Percentiles rank a stretch among this genome's conserved stretches.
phyloP scores from a whole-genome alignment of 2,797 vertebrate genomes.

The Odontamblyopus lacepedii region DNA sequence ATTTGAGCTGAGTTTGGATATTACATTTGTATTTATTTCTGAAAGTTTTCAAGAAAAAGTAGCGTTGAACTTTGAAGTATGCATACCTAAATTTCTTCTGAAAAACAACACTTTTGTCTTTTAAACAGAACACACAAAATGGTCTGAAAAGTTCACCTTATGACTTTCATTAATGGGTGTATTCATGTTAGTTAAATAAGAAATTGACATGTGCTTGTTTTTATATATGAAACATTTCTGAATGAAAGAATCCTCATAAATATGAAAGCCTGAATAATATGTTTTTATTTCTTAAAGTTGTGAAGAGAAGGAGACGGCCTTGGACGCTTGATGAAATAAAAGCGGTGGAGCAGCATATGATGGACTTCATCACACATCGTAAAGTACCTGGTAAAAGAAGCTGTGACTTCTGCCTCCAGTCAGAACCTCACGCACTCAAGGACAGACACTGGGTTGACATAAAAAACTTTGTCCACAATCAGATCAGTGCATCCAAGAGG shows the following conservation, averaged over 20 bases:
- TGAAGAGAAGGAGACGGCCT: constrained; percentile 11
- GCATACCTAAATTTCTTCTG: too few species aligned
- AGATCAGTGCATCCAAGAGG: not conserved
- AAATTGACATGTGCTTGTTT: too few species aligned
- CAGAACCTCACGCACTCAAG: not conserved
- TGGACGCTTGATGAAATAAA: constrained; percentile 21
- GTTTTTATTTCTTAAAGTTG: constrained; percentile 12
- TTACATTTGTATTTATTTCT: too few species aligned
- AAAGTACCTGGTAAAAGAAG: not conserved
- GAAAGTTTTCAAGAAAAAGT: too few species aligned
- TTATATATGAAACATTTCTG: too few species aligned
- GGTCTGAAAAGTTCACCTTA: too few species aligned
- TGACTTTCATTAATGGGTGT: too few species aligned
- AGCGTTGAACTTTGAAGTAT: too few species aligned
- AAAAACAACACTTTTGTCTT: too few species aligned
- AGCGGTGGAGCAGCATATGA: constrained; percentile 14
- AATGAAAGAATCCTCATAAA: not conserved
- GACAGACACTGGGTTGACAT: constrained; percentile 3
- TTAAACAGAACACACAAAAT: too few species aligned
- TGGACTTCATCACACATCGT: not conserved
- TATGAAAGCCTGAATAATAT: not conserved
- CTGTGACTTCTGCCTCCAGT: not conserved
- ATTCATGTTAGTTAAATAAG: too few species aligned
- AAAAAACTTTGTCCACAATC: not conserved
- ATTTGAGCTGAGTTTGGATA: too few species aligned